Percentiles rank a stretch among this genome's conserved stretches.
These are phyloP conservation scores for Eulemur albifrons DNA, from an alignment of 2,797 vertebrate species.

Conservation along the genomic window DNA sequence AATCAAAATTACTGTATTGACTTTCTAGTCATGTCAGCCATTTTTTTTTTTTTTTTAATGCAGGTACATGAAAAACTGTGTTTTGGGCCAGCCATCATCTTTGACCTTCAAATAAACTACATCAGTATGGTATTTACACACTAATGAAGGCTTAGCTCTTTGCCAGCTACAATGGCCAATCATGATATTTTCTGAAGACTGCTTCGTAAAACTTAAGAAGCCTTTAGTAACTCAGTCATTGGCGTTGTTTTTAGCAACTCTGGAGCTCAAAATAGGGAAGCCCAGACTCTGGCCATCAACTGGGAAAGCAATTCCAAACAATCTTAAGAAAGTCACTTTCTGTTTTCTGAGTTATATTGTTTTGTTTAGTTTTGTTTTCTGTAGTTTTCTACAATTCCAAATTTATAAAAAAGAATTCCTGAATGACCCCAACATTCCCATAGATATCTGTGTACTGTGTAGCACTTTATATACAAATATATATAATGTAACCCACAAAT, in stretches of 20 bases:
- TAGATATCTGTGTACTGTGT: neutral
- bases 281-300: neutral
- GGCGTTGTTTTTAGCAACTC: neutral
- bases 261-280: neutral
- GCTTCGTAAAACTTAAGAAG: neutral
- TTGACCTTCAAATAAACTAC: neutral
- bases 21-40: neutral
- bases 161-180: neutral
- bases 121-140: neutral
- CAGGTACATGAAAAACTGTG: neutral
- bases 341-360: neutral
- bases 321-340: neutral
- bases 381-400: neutral
- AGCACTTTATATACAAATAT: neutral
- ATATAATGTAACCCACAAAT: neutral
- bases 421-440: neutral
- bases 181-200: neutral
- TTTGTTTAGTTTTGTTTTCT: neutral
- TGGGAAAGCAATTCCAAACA: neutral
- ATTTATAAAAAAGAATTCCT: neutral
- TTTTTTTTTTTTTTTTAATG: neutral
- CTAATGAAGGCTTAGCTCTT: neutral
- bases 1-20: neutral
- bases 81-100: neutral
- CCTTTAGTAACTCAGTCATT: neutral